phyloP scores from a whole-genome alignment of 2,888 invertebrate species.

The Parnassius smintheus region DNA sequence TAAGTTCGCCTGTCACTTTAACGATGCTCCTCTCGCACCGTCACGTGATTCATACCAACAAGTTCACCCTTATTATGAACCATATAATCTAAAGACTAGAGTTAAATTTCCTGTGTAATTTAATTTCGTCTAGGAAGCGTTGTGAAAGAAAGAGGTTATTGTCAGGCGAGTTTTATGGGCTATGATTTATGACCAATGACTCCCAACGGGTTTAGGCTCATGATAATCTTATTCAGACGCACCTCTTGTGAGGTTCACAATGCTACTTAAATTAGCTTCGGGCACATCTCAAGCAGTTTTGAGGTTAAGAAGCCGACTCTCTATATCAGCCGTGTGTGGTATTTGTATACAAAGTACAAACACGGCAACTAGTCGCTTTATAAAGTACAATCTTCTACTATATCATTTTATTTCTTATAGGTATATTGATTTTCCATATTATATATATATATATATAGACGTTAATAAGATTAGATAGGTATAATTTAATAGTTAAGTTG shows the following conservation, averaged over 20 bases:
- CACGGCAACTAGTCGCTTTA: slow-evolving; percentile 16
- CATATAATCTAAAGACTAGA: slow-evolving; percentile 32
- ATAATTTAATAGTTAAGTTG: too few relatives aligned
- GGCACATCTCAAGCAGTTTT: slow-evolving; percentile 62
- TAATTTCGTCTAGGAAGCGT: slow-evolving; percentile 58
- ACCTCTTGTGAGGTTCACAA: slow-evolving; percentile 74
- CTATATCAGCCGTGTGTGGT: slow-evolving; percentile 57
- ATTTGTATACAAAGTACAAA: slow-evolving; percentile 36
- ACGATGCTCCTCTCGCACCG: slow-evolving; percentile 60
- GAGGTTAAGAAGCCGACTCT: slow-evolving; percentile 53
- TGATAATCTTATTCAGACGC: slow-evolving; percentile 78
- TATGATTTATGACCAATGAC: slow-evolving; percentile 81
- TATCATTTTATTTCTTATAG: slow-evolving; percentile 20
- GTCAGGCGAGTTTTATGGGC: slow-evolving; percentile 78
- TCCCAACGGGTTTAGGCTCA: slow-evolving; percentile 76
- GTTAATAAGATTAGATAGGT: too few relatives aligned
- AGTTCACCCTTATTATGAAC: slow-evolving; percentile 33
- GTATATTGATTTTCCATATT: too few relatives aligned
- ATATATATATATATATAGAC: too few relatives aligned
- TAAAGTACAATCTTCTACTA: slow-evolving; percentile 7
- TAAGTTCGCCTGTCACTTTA: slow-evolving; percentile 80
- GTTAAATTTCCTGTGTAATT: slow-evolving; percentile 36
- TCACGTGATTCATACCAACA: slow-evolving; percentile 35
- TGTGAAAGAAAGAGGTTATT: slow-evolving; percentile 70
- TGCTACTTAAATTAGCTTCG: slow-evolving; percentile 80